A percentile compares a stretch with the other conserved stretches of the same genome.
phyloP scores from a whole-genome alignment of 2,113 vertebrate species.

The Sakesphorus luctuosus region DNA sequence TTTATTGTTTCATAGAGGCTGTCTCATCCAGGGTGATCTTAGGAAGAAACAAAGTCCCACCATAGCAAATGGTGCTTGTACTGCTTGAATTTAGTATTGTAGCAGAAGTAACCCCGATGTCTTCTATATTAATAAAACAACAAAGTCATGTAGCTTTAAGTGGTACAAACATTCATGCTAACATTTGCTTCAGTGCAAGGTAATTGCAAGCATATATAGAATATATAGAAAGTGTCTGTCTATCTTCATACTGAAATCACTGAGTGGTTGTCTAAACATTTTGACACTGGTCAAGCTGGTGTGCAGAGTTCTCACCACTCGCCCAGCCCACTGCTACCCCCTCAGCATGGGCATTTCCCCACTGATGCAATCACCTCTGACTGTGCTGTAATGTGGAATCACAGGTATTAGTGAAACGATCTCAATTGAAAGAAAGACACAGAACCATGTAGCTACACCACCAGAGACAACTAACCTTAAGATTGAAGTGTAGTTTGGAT shows the following conservation, averaged over 20 bases:
- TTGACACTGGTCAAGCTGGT: not conserved
- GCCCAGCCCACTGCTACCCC: not conserved
- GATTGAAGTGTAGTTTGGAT: not conserved
- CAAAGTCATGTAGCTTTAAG: not conserved
- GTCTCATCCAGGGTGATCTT: not conserved
- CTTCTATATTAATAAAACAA: not conserved
- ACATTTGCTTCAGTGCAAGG: not conserved
- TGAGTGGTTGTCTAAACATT: not conserved
- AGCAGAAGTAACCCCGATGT: rapidly evolving
- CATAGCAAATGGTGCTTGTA: not conserved
- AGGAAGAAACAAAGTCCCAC: not conserved
- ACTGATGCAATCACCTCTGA: not conserved
- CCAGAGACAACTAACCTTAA: not conserved
- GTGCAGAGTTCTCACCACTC: rapidly evolving
- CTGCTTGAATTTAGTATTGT: not conserved
- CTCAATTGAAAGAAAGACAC: not conserved
- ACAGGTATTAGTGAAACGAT: not conserved
- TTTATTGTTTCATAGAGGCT: not conserved
- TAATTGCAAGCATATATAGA: not conserved
- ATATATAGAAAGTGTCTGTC: not conserved
- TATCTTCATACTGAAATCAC: not conserved
- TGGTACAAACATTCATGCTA: not conserved
- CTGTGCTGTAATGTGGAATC: not conserved
- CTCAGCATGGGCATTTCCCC: not conserved
- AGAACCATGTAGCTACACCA: not conserved